Evolutionary conservation across 2,888 invertebrate species (phyloP).

Genomic region (Leptinotarsa tumamoca): DNA sequence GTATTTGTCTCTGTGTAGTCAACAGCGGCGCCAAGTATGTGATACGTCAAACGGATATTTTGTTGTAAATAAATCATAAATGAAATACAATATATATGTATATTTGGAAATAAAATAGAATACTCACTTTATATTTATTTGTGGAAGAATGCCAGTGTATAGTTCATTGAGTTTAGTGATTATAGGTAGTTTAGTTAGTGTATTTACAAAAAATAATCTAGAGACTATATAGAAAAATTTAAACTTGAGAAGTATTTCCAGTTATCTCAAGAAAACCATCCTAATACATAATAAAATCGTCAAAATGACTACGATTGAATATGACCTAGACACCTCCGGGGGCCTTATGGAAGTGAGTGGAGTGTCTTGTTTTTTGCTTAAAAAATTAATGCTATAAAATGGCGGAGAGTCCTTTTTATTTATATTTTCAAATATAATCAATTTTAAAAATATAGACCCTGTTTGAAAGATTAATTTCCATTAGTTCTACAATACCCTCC

Average conservation of each 20-base stretch:
- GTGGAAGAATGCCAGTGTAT: slow-evolving; percentile 33
- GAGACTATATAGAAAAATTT: slow-evolving; percentile 35
- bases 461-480: background rate
- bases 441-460: background rate
- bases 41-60: slow-evolving; percentile 41
- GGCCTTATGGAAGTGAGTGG: slow-evolving; percentile 88
- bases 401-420: slow-evolving; percentile 45
- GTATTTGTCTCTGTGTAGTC: slow-evolving; percentile 6
- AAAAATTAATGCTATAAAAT: slow-evolving; percentile 51
- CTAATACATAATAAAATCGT: slow-evolving; percentile 1
- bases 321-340: slow-evolving; percentile 83
- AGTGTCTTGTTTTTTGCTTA: slow-evolving; percentile 41
- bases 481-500: background rate
- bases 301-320: slow-evolving; percentile 74
- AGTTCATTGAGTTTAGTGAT: slow-evolving; percentile 28
- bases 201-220: slow-evolving; percentile 33
- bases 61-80: slow-evolving; percentile 37
- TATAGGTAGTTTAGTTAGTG: slow-evolving; percentile 30
- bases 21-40: slow-evolving; percentile 49
- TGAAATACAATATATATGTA: slow-evolving; percentile 28
- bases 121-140: slow-evolving; percentile 34
- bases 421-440: background rate
- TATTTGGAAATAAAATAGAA: slow-evolving; percentile 31
- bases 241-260: background rate
- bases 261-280: slow-evolving; percentile 12